phyloP scores from a whole-genome alignment of 2,797 vertebrate species.

The Allobates femoralis region DNA sequence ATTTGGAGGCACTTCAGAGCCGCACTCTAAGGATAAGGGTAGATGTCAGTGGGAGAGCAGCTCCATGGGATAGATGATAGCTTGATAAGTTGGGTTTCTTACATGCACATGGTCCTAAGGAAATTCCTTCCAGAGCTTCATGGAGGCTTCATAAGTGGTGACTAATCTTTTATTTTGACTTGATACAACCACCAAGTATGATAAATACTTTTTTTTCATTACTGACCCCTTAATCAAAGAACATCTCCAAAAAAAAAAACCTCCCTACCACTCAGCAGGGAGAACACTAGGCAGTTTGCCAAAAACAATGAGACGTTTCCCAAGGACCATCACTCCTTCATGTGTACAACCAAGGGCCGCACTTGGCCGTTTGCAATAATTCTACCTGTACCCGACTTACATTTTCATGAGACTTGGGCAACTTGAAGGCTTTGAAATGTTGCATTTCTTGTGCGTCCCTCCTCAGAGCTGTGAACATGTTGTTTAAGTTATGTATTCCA shows the following conservation, averaged over 20 bases:
- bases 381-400: neutral
- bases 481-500: slow-evolving; percentile 55
- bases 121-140: neutral
- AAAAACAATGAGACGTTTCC: neutral
- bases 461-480: slow-evolving; percentile 46
- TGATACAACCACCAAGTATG: slow-evolving; percentile 14
- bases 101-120: too few relatives aligned
- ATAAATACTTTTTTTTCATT: slow-evolving; percentile 20
- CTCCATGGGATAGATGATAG: too few relatives aligned
- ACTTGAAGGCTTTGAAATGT: neutral
- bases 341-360: neutral
- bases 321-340: neutral
- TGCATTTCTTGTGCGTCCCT: neutral
- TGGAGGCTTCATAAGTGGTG: neutral
- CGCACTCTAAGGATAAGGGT: too few relatives aligned
- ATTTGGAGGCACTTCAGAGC: too few relatives aligned
- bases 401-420: neutral
- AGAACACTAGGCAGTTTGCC: neutral
- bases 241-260: slow-evolving; percentile 11
- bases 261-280: neutral
- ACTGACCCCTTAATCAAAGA: neutral
- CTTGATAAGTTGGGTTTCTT: neutral
- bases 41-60: too few relatives aligned
- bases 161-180: slow-evolving; percentile 15
- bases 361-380: neutral